These are phyloP conservation scores for Microtus obscurus DNA, from an alignment of 2,797 vertebrate species.

Conservation along the genomic window DNA sequence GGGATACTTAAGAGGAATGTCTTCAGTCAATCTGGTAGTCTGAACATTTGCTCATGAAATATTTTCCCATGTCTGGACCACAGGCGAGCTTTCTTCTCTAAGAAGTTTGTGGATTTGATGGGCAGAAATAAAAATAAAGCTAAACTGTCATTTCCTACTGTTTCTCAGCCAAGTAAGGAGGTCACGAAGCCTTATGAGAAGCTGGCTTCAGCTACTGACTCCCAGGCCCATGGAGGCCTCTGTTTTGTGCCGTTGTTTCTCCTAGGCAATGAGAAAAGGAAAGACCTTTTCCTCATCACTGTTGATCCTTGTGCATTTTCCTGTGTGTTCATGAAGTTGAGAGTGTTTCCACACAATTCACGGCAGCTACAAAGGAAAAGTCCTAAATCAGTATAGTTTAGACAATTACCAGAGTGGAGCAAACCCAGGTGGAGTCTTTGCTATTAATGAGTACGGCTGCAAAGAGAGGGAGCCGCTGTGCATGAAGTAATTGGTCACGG, in stretches of 20 bases:
- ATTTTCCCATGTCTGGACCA: not conserved
- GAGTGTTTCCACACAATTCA: constrained; percentile 57
- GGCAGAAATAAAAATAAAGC: constrained; percentile 58
- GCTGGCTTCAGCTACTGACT: not conserved
- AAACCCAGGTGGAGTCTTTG: not conserved
- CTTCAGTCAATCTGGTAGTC: constrained; percentile 14
- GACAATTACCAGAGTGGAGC: not conserved
- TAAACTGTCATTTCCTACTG: constrained; percentile 47
- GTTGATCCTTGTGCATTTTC: constrained; percentile 11
- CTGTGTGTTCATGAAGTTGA: constrained; percentile 15
- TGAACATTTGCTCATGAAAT: constrained; percentile 2
- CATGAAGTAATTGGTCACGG: not conserved
- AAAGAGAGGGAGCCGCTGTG: not conserved
- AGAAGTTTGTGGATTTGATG: not conserved
- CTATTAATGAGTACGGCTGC: not conserved
- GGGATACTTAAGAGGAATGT: constrained; percentile 54
- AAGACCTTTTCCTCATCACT: not conserved
- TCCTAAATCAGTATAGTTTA: not conserved
- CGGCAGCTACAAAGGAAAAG: constrained; percentile 9
- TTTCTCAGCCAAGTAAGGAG: constrained; percentile 44
- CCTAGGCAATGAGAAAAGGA: constrained; percentile 7
- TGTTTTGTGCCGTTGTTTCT: constrained; percentile 54
- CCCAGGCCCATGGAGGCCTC: not conserved
- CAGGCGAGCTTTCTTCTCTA: constrained; percentile 55
- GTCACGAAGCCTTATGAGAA: not conserved